Evolutionary conservation across 2,888 invertebrate species (phyloP), one percentile per base, ranked within the genome.

Genomic region (Congeria kusceri): DNA sequence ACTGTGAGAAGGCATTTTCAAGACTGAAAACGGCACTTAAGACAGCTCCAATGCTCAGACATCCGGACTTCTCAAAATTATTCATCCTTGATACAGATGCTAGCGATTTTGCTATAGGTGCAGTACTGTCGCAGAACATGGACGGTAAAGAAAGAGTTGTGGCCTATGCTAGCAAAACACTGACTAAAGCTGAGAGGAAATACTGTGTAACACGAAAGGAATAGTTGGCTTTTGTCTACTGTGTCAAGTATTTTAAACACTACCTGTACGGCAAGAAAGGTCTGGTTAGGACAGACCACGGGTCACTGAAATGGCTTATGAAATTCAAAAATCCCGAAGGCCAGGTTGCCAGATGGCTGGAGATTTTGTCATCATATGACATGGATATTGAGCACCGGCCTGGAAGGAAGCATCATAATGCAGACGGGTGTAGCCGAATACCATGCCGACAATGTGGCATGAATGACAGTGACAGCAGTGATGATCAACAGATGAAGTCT

Each of bases 251-350:
- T n/a, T 86, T 77, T 56, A 59, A 75, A 3, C 76, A 79, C n/a
- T 87, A 85, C 49, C 53, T 87, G 11, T 79, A 66, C 65, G 82
- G 87, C 2, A 46, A 53, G n/a, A 13, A 57, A 5, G 78, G 80
- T 29, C n/a, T 67, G 0, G 56, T 82, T 1, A 57, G 82, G 13
- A 80, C 80, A 18, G 86, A 87, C 53, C 84, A 85, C 59, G 58
- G 79, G n/a, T 70, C 84, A 9, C 62, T 86, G 59, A 15, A 61
- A 39, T 86, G 85, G 84, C 39, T 78, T 13, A 49, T 69, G 39
- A 18, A 57, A 0, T 74, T 69, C 20, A 78, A 74, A 56, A 59
- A 74, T 44, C 65, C 73, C 20, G 78, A 78, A 29, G 71, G 67
- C 1, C 61, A 71, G 53, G 28, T 71, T 5, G 66, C 77, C 0